Evolutionary conservation across 2,888 invertebrate species (phyloP).

Genomic region (Andrena trimmerana): DNA sequence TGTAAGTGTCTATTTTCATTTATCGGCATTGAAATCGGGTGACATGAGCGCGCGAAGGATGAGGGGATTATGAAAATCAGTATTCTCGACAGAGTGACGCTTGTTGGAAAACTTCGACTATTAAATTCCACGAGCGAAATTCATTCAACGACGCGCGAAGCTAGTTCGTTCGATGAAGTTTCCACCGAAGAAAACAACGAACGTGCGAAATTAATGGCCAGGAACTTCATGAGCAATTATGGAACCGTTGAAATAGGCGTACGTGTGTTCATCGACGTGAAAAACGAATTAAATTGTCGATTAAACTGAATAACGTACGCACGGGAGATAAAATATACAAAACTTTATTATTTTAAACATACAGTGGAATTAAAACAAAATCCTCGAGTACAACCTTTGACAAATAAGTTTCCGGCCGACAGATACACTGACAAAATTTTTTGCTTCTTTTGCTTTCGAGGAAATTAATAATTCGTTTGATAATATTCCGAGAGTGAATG

Average conservation of each 20-base stretch:
- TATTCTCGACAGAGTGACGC: slow-evolving; percentile 14
- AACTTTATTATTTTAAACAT: not conserved
- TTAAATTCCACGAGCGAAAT: slow-evolving; percentile 46
- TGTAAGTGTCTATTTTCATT: not conserved
- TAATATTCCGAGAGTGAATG: too few species aligned
- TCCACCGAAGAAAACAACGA: slow-evolving; percentile 41
- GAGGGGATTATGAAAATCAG: slow-evolving; percentile 40
- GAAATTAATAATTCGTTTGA: too few species aligned
- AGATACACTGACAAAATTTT: not conserved
- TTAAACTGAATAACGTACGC: not conserved
- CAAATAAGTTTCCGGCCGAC: not conserved
- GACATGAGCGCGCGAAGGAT: slow-evolving; percentile 15
- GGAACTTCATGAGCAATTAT: slow-evolving; percentile 21
- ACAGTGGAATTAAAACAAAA: not conserved
- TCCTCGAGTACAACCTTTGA: not conserved
- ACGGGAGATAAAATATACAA: not conserved
- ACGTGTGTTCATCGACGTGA: not conserved
- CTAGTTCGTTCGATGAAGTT: slow-evolving; percentile 10
- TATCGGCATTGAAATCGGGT: slow-evolving; percentile 15
- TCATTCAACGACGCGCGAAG: slow-evolving; percentile 42
- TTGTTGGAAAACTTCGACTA: slow-evolving; percentile 44
- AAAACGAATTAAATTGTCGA: not conserved
- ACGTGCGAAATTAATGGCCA: slow-evolving; percentile 29
- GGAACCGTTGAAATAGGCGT: not conserved
- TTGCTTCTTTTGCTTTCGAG: too few species aligned